Evolutionary conservation across 2,888 invertebrate genomes (phyloP), one percentile per base, ranked within the genome.

Genomic region (Elmis aenea): DNA sequence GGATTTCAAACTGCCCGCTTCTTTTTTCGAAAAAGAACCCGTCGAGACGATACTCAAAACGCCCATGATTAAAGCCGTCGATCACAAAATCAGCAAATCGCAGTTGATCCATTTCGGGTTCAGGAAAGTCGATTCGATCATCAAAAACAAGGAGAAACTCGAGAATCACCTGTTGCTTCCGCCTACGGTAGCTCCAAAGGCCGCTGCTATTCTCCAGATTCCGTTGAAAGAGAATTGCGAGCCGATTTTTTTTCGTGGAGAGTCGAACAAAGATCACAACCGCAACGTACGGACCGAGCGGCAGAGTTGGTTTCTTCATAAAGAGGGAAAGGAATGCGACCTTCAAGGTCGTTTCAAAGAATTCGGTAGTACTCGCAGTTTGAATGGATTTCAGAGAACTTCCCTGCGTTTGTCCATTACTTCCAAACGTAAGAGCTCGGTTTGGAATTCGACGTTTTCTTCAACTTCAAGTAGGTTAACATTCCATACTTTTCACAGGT

Each of bases 201-300:
- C 79, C 1, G 79, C 79, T 1, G 77, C 77, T 2, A 57, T 79
- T 15, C 55, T 79, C 26, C 77, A 79, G 42, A 76, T 79, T 41
- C 74, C 77, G 39, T 51, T 52, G 11, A 55, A 54, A 38, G 61
- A 59, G 28, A 57, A 57, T 34, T 50, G 45, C 34, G 57, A 58
- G 21, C 49, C 51, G 3, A 38, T 51, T 36, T 45, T 32, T 39
- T 51, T 21, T 37, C 43, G 36, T 6, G 29, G 33, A 5, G 38
- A 38, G 27, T 12, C 21, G 12, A 15, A n/a, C 9, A 35, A 41
- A 68, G 52, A 41, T 39, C n/a, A n/a, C n/a, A n/a, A n/a, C n/a
- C n/a, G n/a, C n/a, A 55, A 18, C 8, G 5, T 18, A 5, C 10
- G 29, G 13, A 28, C 32, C 5, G 27, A 39, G 21, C 39, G 33